Conservation (phyloP, 2,113 vertebrate genomes). For the Odocoileus virginianus region DNA sequence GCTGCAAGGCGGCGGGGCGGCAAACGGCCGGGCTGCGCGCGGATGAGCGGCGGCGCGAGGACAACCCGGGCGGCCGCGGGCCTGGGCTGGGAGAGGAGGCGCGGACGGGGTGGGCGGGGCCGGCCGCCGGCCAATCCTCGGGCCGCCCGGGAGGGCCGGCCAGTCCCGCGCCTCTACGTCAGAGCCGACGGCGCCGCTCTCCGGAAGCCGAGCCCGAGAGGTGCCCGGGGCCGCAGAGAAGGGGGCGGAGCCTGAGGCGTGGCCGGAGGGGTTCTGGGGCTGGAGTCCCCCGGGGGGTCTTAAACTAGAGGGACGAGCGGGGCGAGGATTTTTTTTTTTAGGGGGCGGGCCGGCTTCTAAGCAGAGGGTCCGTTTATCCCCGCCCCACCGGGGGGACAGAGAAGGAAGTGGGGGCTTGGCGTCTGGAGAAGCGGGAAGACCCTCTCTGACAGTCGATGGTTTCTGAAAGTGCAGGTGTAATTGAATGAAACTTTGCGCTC, state of each 20-base stretch:
- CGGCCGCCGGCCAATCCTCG: background rate
- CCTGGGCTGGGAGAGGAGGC: background rate
- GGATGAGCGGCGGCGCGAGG: background rate
- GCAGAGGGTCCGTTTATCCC: accelerated
- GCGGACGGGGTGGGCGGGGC: background rate
- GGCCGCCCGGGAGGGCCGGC: background rate
- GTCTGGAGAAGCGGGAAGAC: background rate
- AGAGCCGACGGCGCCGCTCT: slow-evolving; percentile 15
- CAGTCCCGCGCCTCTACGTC: background rate
- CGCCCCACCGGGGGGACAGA: accelerated
- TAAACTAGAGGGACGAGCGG: accelerated
- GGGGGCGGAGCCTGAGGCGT: background rate
- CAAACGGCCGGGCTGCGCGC: slow-evolving; percentile 27
- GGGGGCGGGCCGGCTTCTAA: accelerated
- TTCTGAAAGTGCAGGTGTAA: background rate
- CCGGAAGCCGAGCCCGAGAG: accelerated
- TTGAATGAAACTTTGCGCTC: background rate
- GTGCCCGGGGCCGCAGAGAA: background rate
- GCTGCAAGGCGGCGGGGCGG: background rate
- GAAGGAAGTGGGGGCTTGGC: background rate
- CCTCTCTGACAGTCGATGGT: background rate
- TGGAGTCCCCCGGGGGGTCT: background rate
- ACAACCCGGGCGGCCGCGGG: background rate
- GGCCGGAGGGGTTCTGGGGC: background rate
- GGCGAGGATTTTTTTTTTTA: accelerated